Evolutionary conservation across 2,888 invertebrate species (phyloP), one percentile per base, ranked within the genome.

Genomic region (Schizotus pectinicornis): DNA sequence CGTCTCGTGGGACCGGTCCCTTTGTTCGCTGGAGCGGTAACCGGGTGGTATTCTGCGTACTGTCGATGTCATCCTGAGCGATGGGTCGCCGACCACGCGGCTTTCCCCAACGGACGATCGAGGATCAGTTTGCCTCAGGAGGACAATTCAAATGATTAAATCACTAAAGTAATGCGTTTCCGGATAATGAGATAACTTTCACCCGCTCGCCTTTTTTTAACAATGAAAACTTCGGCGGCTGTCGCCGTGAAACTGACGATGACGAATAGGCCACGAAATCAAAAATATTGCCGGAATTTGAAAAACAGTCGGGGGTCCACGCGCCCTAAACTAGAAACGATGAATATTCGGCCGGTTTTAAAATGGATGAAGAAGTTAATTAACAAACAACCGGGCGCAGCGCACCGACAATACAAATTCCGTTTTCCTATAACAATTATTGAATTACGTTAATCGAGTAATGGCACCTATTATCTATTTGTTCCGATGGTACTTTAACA

Each of bases 111-210:
- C 34, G 59, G 61, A 50, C 61, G 34, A 52, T 61, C 56, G 51
- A 56, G 52, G 48, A 59, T 65, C 63, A 49, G 59, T 39, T 53
- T 47, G 64, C 62, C 67, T 68, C 67, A 31, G 38, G 68, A 65
- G 68, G 48, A 67, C 62, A 63, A 68, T 68, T 62, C 60, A 52
- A 59, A 64, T 68, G 67, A 68, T 68, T 67, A 65, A 65, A 68
- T 68, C 66, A 63, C 63, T 59, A 55, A 22, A 45, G 50, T 62
- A 63, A 65, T 64, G 61, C 51, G 43, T 49, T 54, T 53, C 56
- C 47, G 56, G 58, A 58, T 67, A 65, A 67, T 65, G 65, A 63
- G 62, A 59, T 58, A 62, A 62, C 61, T 64, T 48, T 41, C 46
- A 46, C 37, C 37, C 37, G 46, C 34, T 46, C 39, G 41, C 39